A percentile compares a stretch with the other conserved stretches of the same genome.
Conservation (phyloP, 2,113 vertebrate genomes). For the Gracilinanus agilis region DNA sequence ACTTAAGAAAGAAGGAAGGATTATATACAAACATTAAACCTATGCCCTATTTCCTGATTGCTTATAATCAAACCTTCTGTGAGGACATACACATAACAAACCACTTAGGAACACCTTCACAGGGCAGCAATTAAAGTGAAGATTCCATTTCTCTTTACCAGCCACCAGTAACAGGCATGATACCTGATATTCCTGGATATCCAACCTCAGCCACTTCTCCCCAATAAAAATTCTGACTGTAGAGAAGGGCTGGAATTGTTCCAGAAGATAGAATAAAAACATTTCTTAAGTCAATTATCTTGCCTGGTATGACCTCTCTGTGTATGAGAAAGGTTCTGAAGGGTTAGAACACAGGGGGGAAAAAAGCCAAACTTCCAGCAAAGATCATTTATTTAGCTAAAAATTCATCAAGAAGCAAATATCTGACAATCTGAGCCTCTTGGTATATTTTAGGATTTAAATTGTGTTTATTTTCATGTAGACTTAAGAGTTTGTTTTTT, state of each 20-base stretch:
- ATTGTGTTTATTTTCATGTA: slow-evolving; percentile 20
- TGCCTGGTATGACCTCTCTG: slow-evolving; percentile 13
- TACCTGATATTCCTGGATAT: slow-evolving; percentile 17
- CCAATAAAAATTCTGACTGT: neutral
- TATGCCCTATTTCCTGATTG: neutral
- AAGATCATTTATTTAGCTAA: slow-evolving; percentile 22
- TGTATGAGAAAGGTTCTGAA: slow-evolving; percentile 15
- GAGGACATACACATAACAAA: neutral
- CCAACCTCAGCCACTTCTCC: neutral
- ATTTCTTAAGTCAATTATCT: slow-evolving; percentile 27
- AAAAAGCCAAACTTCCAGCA: slow-evolving; percentile 18
- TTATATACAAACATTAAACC: neutral
- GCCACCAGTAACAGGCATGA: neutral
- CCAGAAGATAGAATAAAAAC: slow-evolving; percentile 19
- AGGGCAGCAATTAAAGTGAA: neutral
- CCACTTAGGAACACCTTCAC: neutral
- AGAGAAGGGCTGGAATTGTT: slow-evolving; percentile 7
- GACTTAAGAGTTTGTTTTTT: neutral
- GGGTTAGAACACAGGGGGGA: slow-evolving; percentile 6
- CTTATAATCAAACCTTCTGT: neutral
- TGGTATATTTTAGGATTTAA: slow-evolving; percentile 23
- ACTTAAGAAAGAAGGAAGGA: neutral
- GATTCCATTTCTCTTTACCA: slow-evolving; percentile 38
- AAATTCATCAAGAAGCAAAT: slow-evolving; percentile 28
- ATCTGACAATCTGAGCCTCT: slow-evolving; percentile 4